Percentiles rank a stretch among this genome's conserved stretches.
phyloP scores from a whole-genome alignment of 2,888 invertebrate species.

The Apamea crenata region DNA sequence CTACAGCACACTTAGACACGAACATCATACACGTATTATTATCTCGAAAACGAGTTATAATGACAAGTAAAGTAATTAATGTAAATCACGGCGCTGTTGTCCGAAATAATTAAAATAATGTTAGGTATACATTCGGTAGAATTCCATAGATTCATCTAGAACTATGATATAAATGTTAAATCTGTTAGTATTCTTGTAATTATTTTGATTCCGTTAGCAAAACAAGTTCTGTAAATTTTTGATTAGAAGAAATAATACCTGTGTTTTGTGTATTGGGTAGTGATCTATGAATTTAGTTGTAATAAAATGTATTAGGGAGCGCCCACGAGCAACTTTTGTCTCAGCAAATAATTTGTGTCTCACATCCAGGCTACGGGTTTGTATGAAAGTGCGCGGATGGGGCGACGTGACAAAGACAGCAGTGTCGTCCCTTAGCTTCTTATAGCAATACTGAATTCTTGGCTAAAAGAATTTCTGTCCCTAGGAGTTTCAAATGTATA shows the following conservation, averaged over 20 bases:
- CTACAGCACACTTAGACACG: constrained; percentile 58
- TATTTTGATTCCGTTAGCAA: constrained; percentile 47
- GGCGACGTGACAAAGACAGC: too few relatives aligned
- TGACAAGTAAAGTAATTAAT: constrained; percentile 53
- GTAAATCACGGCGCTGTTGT: constrained; percentile 49
- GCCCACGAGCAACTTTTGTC: too few relatives aligned
- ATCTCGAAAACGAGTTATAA: constrained; percentile 50
- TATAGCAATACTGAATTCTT: neutral
- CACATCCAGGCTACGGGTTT: too few relatives aligned
- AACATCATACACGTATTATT: constrained; percentile 61
- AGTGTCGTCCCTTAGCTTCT: neutral
- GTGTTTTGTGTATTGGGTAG: neutral
- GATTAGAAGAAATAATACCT: neutral
- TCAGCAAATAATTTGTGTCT: too few relatives aligned
- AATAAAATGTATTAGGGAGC: neutral
- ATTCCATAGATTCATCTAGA: constrained; percentile 56
- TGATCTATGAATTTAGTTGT: constrained; percentile 24
- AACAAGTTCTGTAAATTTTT: constrained; percentile 46
- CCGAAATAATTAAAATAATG: constrained; percentile 64
- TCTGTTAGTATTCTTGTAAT: constrained; percentile 46
- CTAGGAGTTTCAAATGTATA: neutral
- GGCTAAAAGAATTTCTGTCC: neutral
- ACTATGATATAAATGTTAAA: constrained; percentile 13
- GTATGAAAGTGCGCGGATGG: too few relatives aligned
- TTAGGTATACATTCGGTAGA: constrained; percentile 51